These are phyloP conservation scores for Plecotus auritus DNA, from an alignment of 2,113 vertebrate genomes.

Conservation along the genomic window DNA sequence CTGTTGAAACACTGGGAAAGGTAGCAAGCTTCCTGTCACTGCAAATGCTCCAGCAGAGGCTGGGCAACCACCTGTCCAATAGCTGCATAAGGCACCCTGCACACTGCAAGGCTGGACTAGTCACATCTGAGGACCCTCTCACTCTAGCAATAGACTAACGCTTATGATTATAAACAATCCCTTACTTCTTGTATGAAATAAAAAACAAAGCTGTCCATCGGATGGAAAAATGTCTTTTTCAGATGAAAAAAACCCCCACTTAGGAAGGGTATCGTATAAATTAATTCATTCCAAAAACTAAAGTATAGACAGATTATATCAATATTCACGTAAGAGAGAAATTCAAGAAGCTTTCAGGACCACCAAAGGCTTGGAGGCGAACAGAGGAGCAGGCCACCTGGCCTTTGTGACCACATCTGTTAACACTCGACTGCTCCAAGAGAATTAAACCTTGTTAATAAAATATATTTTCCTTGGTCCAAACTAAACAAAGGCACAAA, in stretches of 20 bases:
- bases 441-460: background rate
- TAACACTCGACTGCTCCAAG: background rate
- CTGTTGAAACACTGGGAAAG: background rate
- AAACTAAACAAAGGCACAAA: background rate
- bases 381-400: background rate
- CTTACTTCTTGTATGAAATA: background rate
- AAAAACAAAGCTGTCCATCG: background rate
- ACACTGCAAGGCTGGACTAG: background rate
- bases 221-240: background rate
- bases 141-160: background rate
- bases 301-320: background rate
- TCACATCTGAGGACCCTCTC: background rate
- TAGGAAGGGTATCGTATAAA: background rate
- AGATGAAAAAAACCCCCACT: background rate
- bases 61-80: background rate
- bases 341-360: background rate
- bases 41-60: background rate
- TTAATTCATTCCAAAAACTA: background rate
- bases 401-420: background rate
- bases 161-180: background rate
- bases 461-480: background rate
- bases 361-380: background rate
- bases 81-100: background rate
- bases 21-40: background rate
- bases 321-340: background rate